Conservation (phyloP, 2,797 vertebrate genomes). For the Fringilla coelebs region DNA sequence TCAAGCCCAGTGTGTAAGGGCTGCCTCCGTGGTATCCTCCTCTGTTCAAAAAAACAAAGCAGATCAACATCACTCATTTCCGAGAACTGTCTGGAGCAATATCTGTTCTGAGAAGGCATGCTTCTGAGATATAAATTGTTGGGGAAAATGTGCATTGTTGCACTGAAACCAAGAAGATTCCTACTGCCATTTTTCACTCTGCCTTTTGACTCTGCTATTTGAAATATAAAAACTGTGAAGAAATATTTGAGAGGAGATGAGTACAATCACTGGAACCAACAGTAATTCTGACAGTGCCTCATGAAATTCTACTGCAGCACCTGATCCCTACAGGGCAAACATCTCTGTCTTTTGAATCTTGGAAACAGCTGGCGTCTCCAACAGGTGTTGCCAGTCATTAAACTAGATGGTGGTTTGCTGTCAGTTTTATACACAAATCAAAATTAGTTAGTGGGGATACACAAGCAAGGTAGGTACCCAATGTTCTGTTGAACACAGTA, state of each 20-base stretch:
- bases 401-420: background rate
- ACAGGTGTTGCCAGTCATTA: background rate
- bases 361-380: background rate
- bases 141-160: background rate
- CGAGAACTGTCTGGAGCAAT: background rate
- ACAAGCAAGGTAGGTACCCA: background rate
- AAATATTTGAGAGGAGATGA: background rate
- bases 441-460: background rate
- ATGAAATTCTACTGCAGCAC: background rate
- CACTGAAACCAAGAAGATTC: background rate
- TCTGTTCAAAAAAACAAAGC: constrained; percentile 72
- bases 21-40: constrained; percentile 91
- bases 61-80: background rate
- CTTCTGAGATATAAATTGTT: background rate
- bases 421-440: background rate
- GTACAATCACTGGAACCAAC: background rate
- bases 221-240: background rate
- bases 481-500: background rate
- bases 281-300: background rate
- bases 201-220: background rate
- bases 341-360: background rate
- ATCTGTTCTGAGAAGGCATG: background rate
- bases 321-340: background rate
- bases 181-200: background rate
- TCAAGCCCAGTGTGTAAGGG: constrained; percentile 81